Evolutionary conservation across 2,113 vertebrate species (phyloP).

Genomic region (Oceanites oceanicus): DNA sequence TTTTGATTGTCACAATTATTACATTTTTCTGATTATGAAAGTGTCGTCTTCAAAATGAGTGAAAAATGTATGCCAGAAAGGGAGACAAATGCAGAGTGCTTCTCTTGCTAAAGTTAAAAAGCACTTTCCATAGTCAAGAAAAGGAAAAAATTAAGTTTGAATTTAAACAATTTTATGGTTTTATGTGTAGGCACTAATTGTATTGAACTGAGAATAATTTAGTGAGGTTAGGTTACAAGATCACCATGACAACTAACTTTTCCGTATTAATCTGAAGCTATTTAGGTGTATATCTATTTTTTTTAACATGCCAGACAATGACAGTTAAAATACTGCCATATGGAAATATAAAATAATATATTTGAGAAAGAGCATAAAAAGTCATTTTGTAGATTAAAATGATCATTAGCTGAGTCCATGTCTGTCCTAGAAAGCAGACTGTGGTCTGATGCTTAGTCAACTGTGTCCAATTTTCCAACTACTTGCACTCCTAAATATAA

Average conservation of each 20-base stretch:
- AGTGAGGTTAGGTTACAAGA: neutral
- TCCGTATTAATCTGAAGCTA: neutral
- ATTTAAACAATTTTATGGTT: neutral
- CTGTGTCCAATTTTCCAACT: constrained; percentile 1
- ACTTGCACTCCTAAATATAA: neutral
- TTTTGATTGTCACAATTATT: neutral
- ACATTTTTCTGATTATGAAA: neutral
- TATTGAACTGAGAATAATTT: neutral
- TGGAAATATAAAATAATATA: neutral
- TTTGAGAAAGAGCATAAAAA: neutral
- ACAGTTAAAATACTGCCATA: neutral
- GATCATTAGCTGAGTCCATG: neutral
- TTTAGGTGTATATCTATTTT: neutral
- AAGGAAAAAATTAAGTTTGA: neutral
- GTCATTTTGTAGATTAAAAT: neutral
- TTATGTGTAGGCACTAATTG: neutral
- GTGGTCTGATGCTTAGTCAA: neutral
- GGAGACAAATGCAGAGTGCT: neutral
- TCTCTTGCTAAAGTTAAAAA: neutral
- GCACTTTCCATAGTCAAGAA: neutral
- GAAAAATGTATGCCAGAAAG: neutral
- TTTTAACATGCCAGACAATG: neutral
- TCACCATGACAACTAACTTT: neutral
- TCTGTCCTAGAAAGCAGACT: neutral
- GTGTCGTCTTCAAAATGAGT: neutral